Conservation (phyloP, 2,888 invertebrate species). For the Leucoma salicis region DNA sequence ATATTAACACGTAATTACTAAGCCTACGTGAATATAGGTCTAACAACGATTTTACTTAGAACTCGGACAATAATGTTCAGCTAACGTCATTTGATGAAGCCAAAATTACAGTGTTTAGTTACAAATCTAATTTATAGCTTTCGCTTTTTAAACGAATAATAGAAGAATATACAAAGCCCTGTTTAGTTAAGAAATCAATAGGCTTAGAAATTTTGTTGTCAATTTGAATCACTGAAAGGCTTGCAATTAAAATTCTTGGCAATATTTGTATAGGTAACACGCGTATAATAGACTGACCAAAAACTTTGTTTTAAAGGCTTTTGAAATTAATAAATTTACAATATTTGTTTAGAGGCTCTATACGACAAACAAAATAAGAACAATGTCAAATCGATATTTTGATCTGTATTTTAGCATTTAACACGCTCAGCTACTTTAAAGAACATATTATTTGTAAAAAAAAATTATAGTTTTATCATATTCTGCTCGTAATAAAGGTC, state of each 20-base stretch:
- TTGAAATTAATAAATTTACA: too few relatives aligned
- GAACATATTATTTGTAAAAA: too few relatives aligned
- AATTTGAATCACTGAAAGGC: constrained; percentile 2
- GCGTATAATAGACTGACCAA: too few relatives aligned
- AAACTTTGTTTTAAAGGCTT: too few relatives aligned
- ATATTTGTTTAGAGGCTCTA: too few relatives aligned
- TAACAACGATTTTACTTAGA: not conserved
- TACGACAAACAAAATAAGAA: too few relatives aligned
- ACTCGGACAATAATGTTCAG: not conserved
- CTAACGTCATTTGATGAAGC: not conserved
- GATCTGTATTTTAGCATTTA: too few relatives aligned
- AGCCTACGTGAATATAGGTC: not conserved
- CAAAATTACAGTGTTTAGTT: constrained; percentile 17
- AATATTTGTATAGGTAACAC: too few relatives aligned
- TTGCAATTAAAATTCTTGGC: constrained; percentile 4
- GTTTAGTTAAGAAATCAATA: constrained; percentile 21
- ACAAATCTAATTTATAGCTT: constrained; percentile 16
- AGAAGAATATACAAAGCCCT: constrained; percentile 2
- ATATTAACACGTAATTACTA: not conserved
- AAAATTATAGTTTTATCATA: too few relatives aligned
- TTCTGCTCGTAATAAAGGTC: too few relatives aligned
- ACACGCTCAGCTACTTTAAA: too few relatives aligned
- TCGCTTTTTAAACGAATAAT: constrained; percentile 14
- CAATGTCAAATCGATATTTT: too few relatives aligned
- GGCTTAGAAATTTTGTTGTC: constrained; percentile 9